Percentiles rank a stretch among this genome's conserved stretches.
Evolutionary conservation across 2,888 invertebrate species (phyloP).

Genomic region (Lasioglossum lativentre): DNA sequence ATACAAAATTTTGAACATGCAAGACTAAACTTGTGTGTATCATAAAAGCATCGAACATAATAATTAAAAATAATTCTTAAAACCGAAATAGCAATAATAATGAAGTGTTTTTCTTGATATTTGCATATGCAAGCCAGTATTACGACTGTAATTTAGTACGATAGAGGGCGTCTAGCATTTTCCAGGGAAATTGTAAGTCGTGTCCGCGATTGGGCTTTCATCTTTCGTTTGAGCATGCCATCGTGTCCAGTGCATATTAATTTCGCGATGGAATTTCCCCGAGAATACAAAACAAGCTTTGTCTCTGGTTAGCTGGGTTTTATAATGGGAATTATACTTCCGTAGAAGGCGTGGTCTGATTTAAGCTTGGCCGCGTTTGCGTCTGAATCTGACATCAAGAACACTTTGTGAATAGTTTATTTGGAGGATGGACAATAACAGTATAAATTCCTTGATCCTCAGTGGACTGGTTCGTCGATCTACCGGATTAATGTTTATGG

Average conservation of each 20-base stretch:
- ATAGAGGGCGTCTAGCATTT: conserved; percentile 27
- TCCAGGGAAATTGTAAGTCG: conserved; percentile 13
- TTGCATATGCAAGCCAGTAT: not conserved
- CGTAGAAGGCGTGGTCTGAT: conserved; percentile 7
- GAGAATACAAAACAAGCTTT: conserved; percentile 18
- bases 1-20: too few relatives aligned
- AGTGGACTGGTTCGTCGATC: not conserved
- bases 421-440: conserved; percentile 15
- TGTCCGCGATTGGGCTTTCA: conserved; percentile 4
- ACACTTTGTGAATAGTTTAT: conserved; percentile 19
- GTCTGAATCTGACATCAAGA: conserved; percentile 23
- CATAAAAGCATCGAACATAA: not conserved
- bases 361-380: conserved; percentile 5
- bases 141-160: conserved; percentile 42
- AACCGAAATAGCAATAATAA: not conserved
- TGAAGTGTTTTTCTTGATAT: not conserved
- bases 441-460: not conserved
- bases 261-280: not conserved
- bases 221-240: conserved; percentile 1
- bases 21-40: too few relatives aligned
- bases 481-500: conserved; percentile 12
- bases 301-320: conserved; percentile 13
- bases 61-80: not conserved
- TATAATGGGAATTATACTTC: conserved; percentile 10
- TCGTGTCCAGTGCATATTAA: conserved; percentile 26